These are phyloP conservation scores for Urocyon cinereoargenteus DNA, from an alignment of 2,797 vertebrate species.

Conservation along the genomic window DNA sequence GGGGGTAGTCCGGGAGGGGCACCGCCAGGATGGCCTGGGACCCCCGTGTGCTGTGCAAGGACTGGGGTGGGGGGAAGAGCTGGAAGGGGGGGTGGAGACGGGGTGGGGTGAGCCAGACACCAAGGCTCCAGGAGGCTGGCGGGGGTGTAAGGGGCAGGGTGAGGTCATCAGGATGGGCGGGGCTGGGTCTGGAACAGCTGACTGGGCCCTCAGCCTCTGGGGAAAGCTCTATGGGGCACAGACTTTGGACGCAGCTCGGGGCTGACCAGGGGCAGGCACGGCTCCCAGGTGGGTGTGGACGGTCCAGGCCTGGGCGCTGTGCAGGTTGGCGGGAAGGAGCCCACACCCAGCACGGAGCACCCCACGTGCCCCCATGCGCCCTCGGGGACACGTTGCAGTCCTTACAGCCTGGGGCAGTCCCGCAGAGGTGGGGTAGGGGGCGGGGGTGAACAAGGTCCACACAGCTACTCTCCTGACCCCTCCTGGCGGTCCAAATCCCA, in stretches of 20 bases:
- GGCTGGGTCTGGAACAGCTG: neutral
- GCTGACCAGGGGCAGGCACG: neutral
- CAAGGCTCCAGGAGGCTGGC: neutral
- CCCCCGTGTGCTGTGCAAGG: rapidly evolving
- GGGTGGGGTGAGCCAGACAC: neutral
- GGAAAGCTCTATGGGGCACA: neutral
- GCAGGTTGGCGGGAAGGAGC: neutral
- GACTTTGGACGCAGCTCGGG: neutral
- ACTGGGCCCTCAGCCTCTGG: neutral
- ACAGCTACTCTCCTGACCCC: neutral
- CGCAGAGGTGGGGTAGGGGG: neutral
- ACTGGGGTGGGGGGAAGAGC: neutral
- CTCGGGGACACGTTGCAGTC: neutral
- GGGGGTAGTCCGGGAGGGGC: neutral
- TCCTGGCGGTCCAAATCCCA: rapidly evolving
- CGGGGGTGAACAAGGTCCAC: neutral
- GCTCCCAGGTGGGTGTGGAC: neutral
- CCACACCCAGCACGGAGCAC: neutral
- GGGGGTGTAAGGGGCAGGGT: rapidly evolving
- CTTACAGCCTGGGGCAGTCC: neutral
- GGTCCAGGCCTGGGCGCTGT: neutral
- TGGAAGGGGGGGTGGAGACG: rapidly evolving
- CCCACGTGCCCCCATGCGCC: rapidly evolving
- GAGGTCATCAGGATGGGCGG: neutral
- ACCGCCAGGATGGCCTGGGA: neutral